These are phyloP conservation scores for Tenthredo notha DNA, from an alignment of 2,888 invertebrate genomes.

Conservation along the genomic window DNA sequence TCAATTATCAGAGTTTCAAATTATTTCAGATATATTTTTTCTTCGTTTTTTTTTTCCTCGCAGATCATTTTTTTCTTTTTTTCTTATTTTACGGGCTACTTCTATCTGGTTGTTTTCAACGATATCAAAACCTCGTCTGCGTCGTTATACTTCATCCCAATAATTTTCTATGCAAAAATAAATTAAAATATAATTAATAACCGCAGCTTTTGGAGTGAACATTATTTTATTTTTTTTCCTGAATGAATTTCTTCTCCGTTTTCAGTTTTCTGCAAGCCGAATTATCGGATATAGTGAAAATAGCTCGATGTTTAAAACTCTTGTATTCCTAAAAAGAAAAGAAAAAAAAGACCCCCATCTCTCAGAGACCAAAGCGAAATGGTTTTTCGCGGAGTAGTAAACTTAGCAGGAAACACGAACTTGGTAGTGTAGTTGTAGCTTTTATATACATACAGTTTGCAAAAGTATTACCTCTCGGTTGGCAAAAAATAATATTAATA, in stretches of 20 bases:
- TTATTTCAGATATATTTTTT: not conserved
- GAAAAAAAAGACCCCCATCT: not conserved
- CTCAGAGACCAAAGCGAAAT: conserved; percentile 18
- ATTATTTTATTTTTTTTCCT: not conserved
- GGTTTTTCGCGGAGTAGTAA: conserved; percentile 9
- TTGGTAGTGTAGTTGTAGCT: not conserved
- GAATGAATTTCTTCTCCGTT: not conserved
- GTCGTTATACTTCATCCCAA: not conserved
- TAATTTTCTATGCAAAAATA: not conserved
- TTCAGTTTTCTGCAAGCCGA: not conserved
- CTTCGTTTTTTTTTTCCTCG: not conserved
- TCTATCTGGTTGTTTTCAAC: not conserved
- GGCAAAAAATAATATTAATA: not conserved
- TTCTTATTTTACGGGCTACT: too few species aligned
- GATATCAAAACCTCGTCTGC: not conserved
- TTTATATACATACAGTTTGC: not conserved
- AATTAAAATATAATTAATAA: not conserved
- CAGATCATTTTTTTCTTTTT: not conserved
- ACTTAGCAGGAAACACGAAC: conserved; percentile 1
- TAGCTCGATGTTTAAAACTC: not conserved
- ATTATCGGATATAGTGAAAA: not conserved
- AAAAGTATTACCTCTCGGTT: not conserved
- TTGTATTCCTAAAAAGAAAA: not conserved
- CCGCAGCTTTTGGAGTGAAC: not conserved
- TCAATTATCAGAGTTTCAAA: not conserved